Base-by-base conservation (phyloP, 64 coral and sea anemone species). In the Stylophora pistillata region DNA sequence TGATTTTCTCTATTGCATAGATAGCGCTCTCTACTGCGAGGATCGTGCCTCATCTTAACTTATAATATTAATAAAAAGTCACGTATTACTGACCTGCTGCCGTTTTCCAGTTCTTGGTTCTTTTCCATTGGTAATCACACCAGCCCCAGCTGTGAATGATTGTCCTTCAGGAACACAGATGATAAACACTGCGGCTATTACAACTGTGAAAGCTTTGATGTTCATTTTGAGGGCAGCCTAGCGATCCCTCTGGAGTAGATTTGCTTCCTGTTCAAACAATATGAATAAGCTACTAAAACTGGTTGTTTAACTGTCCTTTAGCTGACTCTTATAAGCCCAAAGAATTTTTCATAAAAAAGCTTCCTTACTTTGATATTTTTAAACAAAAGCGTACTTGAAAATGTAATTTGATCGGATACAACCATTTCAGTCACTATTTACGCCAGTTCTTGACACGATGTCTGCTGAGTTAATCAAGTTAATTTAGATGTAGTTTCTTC, bases 341-440 rank as follows among this genome's bases (percentile, higher is more conserved):
- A 52, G 21, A 76, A 76, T 54, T 76, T 76, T 76, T 73, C 71
- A 37, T 73, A 47, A 76, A 12, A 5, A 2, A 11, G n/a, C 41
- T 76, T 76, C 73, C 73, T 76, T 41, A 47, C 21, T 76, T 76
- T 76, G 53, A 47, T 76, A 20, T 76, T 76, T 15, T 53, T 1
- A 12, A 37, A 52, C 18, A 76, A 52, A 53, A 16, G 21, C 41
- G 10, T 47, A 1, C n/a, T 53, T 53, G 10, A 6, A 52, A 76
- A 76, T 2, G 4, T 76, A 10, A 76, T 76, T 53, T 16, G 13
- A 20, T 33, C 73, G 73, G 73, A 75, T 7, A 21, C 31, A 53
- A 20, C 21, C 1, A 10, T 75, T 75, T 53, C 33, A 15, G 2
- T 32, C 32, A 17, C 21, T 13, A 68, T 68, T 6, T 10, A 54